Conservation (phyloP, 2,888 invertebrate genomes). For the Epicampocera succincta region DNA sequence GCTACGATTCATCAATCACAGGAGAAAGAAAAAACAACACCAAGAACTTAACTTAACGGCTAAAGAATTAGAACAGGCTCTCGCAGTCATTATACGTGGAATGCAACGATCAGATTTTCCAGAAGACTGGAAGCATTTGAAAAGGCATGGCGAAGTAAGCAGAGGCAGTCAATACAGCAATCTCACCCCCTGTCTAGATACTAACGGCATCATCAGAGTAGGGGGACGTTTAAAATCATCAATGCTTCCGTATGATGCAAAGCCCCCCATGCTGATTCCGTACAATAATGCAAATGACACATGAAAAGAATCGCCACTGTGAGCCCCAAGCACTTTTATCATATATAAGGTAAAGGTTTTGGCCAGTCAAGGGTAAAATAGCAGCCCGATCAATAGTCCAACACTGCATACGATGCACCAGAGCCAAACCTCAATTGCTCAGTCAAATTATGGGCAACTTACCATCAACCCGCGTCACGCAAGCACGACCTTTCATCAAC, state of each 20-base stretch:
- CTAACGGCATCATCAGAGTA: too few species aligned
- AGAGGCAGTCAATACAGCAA: too few species aligned
- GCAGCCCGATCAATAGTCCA: not conserved
- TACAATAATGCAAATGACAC: not conserved
- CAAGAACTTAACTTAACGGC: not conserved
- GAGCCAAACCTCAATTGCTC: not conserved
- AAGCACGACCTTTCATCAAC: not conserved
- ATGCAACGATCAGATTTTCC: not conserved
- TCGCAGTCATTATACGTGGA: not conserved
- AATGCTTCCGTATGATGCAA: too few species aligned
- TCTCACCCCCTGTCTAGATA: too few species aligned
- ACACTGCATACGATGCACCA: not conserved
- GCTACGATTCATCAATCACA: not conserved
- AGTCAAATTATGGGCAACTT: not conserved
- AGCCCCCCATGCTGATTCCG: too few species aligned
- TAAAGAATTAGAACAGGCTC: not conserved
- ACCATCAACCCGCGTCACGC: not conserved
- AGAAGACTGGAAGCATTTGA: too few species aligned
- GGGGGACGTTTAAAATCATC: too few species aligned
- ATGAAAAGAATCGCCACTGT: not conserved
- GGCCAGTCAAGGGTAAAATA: not conserved
- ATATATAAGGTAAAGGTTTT: not conserved
- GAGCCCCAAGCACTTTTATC: not conserved
- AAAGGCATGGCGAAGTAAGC: too few species aligned
- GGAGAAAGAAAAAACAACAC: not conserved